Conservation (phyloP, 2,888 invertebrate species). For the Seira ritae region DNA sequence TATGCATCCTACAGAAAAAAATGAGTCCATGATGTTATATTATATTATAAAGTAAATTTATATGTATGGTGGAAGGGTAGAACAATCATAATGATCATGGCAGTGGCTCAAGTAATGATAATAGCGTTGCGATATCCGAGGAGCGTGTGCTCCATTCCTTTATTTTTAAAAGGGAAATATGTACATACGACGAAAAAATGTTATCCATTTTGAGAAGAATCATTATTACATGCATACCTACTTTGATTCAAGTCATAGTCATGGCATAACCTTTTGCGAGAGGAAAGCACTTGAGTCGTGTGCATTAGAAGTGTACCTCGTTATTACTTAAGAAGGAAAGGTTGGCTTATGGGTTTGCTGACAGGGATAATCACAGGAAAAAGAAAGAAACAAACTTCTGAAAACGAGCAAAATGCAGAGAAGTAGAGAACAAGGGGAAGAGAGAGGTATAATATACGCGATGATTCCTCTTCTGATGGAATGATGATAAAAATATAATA, state of each 20-base stretch:
- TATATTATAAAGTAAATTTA: not conserved
- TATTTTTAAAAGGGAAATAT: too few species aligned
- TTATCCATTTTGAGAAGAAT: too few species aligned
- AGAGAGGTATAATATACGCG: not conserved
- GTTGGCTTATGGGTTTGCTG: slow-evolving; percentile 43
- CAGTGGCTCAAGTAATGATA: too few species aligned
- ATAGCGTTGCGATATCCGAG: too few species aligned
- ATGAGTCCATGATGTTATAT: not conserved
- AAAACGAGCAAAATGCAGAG: slow-evolving; percentile 38
- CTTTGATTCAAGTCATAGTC: too few species aligned
- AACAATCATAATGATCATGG: too few species aligned
- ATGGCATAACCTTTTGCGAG: too few species aligned
- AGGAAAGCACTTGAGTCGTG: too few species aligned
- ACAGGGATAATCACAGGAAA: slow-evolving; percentile 65
- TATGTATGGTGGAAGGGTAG: too few species aligned
- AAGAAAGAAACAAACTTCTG: slow-evolving; percentile 55
- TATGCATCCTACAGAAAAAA: slow-evolving; percentile 47
- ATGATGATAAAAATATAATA: slow-evolving; percentile 34
- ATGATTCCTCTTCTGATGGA: slow-evolving; percentile 30
- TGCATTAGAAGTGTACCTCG: not conserved
- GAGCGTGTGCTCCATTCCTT: too few species aligned
- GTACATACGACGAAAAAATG: too few species aligned
- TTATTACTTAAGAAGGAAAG: not conserved
- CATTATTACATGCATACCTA: too few species aligned
- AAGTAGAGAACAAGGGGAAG: slow-evolving; percentile 41